Conservation (phyloP, 92 coral and sea anemone genomes). For the Actinernus sp. region DNA sequence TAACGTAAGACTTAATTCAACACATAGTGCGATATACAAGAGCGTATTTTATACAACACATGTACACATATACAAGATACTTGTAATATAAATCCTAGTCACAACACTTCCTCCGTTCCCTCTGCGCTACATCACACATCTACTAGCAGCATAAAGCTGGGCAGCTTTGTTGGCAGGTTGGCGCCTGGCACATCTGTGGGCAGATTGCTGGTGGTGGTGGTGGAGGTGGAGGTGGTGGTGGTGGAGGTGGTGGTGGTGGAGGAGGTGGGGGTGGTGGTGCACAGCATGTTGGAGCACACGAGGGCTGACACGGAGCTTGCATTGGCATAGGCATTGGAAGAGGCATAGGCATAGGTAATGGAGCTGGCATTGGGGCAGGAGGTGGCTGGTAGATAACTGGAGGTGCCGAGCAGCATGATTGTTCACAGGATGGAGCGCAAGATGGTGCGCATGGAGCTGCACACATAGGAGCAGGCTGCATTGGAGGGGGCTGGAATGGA, state of each 20-base stretch:
- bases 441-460: conserved; percentile 59
- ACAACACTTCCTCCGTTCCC: background rate
- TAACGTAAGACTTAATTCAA: too few relatives aligned
- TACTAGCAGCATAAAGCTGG: conserved; percentile 88
- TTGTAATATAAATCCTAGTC: background rate
- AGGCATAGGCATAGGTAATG: conserved; percentile 24
- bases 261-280: conserved; percentile 74
- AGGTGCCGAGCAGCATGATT: conserved; percentile 56
- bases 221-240: conserved; percentile 78
- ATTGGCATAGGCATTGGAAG: conserved; percentile 52
- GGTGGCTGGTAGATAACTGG: conserved; percentile 33
- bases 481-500: conserved; percentile 81
- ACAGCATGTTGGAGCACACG: conserved; percentile 91
- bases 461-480: conserved; percentile 20
- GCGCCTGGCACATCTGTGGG: conserved; percentile 78
- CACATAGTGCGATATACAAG: background rate
- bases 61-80: background rate
- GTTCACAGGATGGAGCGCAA: conserved; percentile 69
- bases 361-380: conserved; percentile 49
- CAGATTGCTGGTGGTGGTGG: conserved; percentile 81
- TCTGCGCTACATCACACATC: conserved; percentile 3
- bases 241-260: conserved; percentile 74
- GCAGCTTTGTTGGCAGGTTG: conserved; percentile 65
- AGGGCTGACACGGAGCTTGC: conserved; percentile 73
- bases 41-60: background rate